Evolutionary conservation across 2,888 invertebrate genomes (phyloP), one percentile per base, ranked within the genome.

Genomic region (Monopis laevigella): DNA sequence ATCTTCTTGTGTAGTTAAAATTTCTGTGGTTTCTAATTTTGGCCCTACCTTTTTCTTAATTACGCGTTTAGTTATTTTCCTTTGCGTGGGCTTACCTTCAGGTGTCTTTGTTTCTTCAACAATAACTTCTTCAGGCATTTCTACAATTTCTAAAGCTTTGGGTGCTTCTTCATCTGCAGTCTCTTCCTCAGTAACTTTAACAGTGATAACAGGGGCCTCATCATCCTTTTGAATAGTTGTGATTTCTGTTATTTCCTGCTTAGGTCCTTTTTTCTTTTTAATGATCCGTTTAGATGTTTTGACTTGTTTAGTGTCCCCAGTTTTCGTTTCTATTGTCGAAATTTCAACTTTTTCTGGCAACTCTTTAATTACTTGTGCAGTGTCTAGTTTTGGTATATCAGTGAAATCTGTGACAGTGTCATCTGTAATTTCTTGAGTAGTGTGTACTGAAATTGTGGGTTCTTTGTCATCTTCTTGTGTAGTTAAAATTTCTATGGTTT

Each of bases 1-100:
- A 43, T 75, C 75, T 56, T 77, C 75, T 47, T 78, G 72, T 28
- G 73, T 53, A 0, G 78, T 81, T 48, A 70, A 65, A 48, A 82
- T 75, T 56, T 71, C 68, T 18, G 72, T 77, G 26, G 62, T 62
- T 55, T 78, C 68, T 17, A 65, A 61, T 34, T 54, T 53, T 27
- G 59, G 57, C 36, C 61, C 44, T 43, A 51, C 54, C 40, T 55
- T 47, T 42, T 58, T 66, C 44, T 68, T 74, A 18, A 68, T 47
- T 7, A 39, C 42, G 43, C 44, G 44, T 17, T 44, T 44, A 12
- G 30, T 38, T 21, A 34, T 26, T 30, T 29, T 41, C 32, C 32
- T 44, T 3, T 17, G 24, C 2, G 13, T 39, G 1, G 43, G 26
- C 32, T 34, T 34, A 34, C 34, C 34, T 4, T 34, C 34, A 7